phyloP scores from a whole-genome alignment of 2,113 vertebrate species.

The Dicentrarchus labrax region DNA sequence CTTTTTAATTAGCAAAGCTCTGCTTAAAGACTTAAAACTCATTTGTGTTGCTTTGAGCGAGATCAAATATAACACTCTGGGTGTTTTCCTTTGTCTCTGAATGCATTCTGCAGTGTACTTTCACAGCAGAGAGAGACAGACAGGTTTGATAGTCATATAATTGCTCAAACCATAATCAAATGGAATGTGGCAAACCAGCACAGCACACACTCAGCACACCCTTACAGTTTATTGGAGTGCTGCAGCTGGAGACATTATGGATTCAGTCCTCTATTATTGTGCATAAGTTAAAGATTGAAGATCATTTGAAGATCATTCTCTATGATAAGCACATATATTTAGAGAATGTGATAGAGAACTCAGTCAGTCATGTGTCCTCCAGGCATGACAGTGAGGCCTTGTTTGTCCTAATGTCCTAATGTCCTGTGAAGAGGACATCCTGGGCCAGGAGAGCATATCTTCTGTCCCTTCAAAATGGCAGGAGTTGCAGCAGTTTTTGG shows the following conservation, averaged over 20 bases:
- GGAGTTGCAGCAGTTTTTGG: too few species aligned
- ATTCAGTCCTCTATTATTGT: background rate
- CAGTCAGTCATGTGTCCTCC: too few species aligned
- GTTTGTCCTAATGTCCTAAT: too few species aligned
- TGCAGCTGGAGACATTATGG: background rate
- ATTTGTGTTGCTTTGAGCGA: slow-evolving; percentile 66
- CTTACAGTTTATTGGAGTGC: background rate
- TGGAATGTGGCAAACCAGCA: background rate
- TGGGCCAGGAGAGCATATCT: too few species aligned
- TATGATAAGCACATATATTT: background rate
- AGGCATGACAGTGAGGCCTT: too few species aligned
- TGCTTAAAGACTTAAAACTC: slow-evolving; percentile 70
- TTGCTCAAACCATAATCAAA: background rate
- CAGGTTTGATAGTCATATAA: background rate
- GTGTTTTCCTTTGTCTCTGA: slow-evolving; percentile 22
- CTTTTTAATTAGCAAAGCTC: slow-evolving; percentile 81
- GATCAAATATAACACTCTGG: slow-evolving; percentile 50
- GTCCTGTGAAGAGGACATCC: too few species aligned
- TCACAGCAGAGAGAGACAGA: slow-evolving; percentile 2
- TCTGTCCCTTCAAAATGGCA: too few species aligned
- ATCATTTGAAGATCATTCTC: background rate
- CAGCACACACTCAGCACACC: background rate
- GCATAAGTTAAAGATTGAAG: background rate
- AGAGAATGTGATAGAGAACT: background rate
- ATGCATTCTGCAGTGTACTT: background rate